Conservation (phyloP, 2,888 invertebrate genomes). For the Herminia tarsipennalis region DNA sequence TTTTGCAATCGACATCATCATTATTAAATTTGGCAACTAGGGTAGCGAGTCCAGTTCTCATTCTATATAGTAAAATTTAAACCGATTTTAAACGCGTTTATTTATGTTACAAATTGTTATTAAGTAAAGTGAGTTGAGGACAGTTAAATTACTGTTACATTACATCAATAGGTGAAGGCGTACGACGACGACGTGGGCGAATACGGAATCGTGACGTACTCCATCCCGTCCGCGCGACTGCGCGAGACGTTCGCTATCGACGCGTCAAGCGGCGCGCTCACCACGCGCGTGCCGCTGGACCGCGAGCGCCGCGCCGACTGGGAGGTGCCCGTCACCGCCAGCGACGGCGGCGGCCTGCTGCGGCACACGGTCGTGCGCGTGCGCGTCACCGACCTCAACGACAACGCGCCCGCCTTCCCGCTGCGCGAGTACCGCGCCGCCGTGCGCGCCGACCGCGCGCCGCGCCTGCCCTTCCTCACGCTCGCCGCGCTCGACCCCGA, state of each 20-base stretch:
- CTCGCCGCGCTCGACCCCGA: slow-evolving; percentile 90
- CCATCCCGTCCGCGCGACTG: slow-evolving; percentile 90
- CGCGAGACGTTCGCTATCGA: slow-evolving; percentile 91
- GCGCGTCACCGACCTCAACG: slow-evolving; percentile 93
- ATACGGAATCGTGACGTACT: slow-evolving; percentile 90
- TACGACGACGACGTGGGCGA: slow-evolving; percentile 93
- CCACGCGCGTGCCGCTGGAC: slow-evolving; percentile 89
- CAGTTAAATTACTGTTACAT: too few species aligned
- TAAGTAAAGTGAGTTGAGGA: too few species aligned
- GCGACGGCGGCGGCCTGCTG: slow-evolving; percentile 92
- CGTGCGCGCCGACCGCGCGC: slow-evolving; percentile 82
- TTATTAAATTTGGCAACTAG: too few species aligned
- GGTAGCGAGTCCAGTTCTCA: too few species aligned
- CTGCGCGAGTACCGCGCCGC: slow-evolving; percentile 92
- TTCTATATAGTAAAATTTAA: too few species aligned
- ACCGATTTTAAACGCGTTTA: too few species aligned
- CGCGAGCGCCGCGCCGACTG: slow-evolving; percentile 87
- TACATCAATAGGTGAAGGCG: slow-evolving; percentile 90
- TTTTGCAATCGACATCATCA: too few species aligned
- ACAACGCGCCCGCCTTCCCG: slow-evolving; percentile 92
- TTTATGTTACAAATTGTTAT: too few species aligned
- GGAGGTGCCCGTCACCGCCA: slow-evolving; percentile 91
- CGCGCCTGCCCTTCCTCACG: slow-evolving; percentile 67
- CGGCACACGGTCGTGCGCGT: slow-evolving; percentile 92
- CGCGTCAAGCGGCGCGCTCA: slow-evolving; percentile 89